Evolutionary conservation across 2,113 vertebrate genomes (phyloP).

Genomic region (Scophthalmus maximus): DNA sequence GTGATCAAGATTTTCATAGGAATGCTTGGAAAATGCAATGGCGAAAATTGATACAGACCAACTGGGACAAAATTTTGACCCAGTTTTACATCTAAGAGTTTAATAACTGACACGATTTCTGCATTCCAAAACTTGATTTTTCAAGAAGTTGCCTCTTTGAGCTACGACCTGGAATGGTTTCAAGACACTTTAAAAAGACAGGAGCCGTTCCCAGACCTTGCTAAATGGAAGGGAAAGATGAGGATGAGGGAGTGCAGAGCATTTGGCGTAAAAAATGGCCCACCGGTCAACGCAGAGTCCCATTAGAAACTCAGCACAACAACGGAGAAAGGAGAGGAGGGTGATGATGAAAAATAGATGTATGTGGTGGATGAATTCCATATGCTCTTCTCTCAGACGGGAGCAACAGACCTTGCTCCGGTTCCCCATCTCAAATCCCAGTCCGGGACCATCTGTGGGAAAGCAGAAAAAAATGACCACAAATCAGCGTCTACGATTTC

Average conservation of each 20-base stretch:
- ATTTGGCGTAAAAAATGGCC: slow-evolving; percentile 16
- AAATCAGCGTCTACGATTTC: slow-evolving; percentile 59
- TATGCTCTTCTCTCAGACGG: slow-evolving; percentile 59
- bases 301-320: slow-evolving; percentile 67
- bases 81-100: no score
- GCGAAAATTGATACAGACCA: no score
- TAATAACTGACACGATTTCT: no score
- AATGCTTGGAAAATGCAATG: no score
- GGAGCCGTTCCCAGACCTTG: slow-evolving; percentile 4
- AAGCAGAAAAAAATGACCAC: slow-evolving; percentile 53
- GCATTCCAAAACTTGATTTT: no score
- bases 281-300: slow-evolving; percentile 46
- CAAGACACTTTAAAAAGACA: slow-evolving; percentile 24
- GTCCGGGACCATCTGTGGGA: slow-evolving; percentile 52
- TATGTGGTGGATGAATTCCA: slow-evolving; percentile 76
- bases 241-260: slow-evolving; percentile 51
- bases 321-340: slow-evolving; percentile 61
- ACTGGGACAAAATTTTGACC: no score
- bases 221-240: slow-evolving; percentile 17
- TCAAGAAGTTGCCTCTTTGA: no score
- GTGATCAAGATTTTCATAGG: no score
- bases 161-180: not conserved
- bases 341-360: slow-evolving; percentile 79
- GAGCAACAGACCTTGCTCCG: slow-evolving; percentile 62
- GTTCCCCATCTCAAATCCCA: slow-evolving; percentile 62